Evolutionary conservation across 2,888 invertebrate species (phyloP).

Genomic region (Lasioglossum villosulum): DNA sequence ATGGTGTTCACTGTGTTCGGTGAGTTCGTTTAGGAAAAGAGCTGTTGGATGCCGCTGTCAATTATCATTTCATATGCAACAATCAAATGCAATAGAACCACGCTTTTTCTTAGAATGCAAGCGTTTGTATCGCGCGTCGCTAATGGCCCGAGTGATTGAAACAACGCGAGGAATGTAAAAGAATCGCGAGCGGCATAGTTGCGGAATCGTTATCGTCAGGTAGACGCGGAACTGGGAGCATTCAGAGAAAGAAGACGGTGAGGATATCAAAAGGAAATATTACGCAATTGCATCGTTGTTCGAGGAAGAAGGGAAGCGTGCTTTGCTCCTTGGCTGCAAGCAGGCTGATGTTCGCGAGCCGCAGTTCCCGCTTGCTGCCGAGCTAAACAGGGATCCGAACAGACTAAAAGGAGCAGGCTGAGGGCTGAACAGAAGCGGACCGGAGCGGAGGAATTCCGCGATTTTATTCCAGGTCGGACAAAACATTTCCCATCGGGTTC

Average conservation of each 20-base stretch:
- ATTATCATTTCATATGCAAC: not conserved
- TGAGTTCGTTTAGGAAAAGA: no score
- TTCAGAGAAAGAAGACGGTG: not conserved
- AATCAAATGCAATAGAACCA: not conserved
- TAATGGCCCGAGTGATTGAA: not conserved
- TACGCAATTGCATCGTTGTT: constrained; percentile 46
- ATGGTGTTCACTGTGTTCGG: no score
- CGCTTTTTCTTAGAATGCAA: not conserved
- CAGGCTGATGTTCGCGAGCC: constrained; percentile 16
- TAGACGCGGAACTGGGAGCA: not conserved
- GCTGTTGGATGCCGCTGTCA: no score
- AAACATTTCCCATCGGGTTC: constrained; percentile 61
- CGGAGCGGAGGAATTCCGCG: constrained; percentile 64
- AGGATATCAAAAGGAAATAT: constrained; percentile 37
- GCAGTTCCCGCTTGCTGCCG: not conserved
- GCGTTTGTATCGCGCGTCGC: not conserved
- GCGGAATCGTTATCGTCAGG: not conserved
- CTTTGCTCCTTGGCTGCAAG: not conserved
- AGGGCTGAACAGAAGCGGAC: constrained; percentile 34
- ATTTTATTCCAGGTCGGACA: constrained; percentile 67
- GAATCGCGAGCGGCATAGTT: not conserved
- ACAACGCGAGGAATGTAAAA: not conserved
- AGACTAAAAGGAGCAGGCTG: constrained; percentile 49
- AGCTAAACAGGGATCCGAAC: constrained; percentile 56
- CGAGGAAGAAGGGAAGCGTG: not conserved